Base-by-base conservation (phyloP, 2,888 invertebrate species). In the Drosophila koepferae region DNA sequence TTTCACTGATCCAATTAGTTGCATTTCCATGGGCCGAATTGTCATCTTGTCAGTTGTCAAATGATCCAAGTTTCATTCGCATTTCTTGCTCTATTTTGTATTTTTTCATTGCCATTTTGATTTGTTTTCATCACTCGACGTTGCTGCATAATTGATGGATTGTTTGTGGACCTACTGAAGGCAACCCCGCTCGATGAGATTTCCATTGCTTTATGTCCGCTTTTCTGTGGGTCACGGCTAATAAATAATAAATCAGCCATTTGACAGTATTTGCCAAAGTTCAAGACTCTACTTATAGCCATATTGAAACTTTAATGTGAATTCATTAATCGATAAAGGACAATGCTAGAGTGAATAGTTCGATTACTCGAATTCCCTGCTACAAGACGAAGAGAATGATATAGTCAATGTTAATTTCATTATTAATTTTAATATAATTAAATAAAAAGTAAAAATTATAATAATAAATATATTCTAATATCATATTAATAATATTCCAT, bases 61-160 rank as follows among this genome's bases (percentile, higher is more conserved):
- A 69, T 77, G 78, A 60, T 54, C 68, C 59, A 62, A 77, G 68
- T 72, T 74, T 44, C 14, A 59, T 55, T 56, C 44, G 46, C 20
- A 58, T 77, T 67, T 34, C 12, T 7, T 31, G n/a, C 31, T 49
- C 8, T 49, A 12, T 34, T 18, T 18, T 31, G n/a, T 23, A 2
- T 14, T 44, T 44, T 59, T 72, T 72, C 14, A 2, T n/a, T 10
- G 9, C 20, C 31, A 56, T 69, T 74, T 76, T 67, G 76, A 81
- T 79, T 82, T 84, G 82, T 81, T 82, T 76, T 82, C 80, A 73
- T 75, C 80, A 69, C 62, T 74, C 55, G 73, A 66, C 59, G 68
- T 66, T 58, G 74, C 67, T 86, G 77, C 74, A 87, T 89, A 85
- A 88, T 83, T 88, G 88, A 88, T 88, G 83, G 87, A 88, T 87